phyloP scores from a whole-genome alignment of 2,888 invertebrate genomes.

The Clepsis dumicolana region DNA sequence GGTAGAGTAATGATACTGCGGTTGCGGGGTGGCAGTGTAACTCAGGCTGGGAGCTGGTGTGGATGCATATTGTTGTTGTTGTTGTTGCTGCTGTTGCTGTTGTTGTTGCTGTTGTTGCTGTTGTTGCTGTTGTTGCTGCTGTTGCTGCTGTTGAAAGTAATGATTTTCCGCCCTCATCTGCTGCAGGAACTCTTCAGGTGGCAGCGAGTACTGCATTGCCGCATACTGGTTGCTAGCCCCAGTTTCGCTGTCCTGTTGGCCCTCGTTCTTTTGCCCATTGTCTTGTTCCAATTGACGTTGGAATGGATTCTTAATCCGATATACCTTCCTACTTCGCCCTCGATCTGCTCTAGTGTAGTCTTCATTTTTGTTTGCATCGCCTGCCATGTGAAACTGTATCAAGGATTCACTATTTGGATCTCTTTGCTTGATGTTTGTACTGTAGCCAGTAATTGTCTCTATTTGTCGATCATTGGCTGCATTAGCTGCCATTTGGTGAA shows the following conservation, averaged over 20 bases:
- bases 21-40: conserved; percentile 78
- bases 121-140: conserved; percentile 56
- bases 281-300: conserved; percentile 67
- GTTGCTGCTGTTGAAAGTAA: conserved; percentile 53
- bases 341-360: conserved; percentile 67
- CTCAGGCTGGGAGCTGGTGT: conserved; percentile 70
- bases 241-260: conserved; percentile 69
- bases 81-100: conserved; percentile 46
- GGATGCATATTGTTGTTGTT: conserved; percentile 52
- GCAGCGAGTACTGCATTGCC: conserved; percentile 79
- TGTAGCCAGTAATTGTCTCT: conserved; percentile 69
- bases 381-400: conserved; percentile 68
- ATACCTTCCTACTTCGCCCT: conserved; percentile 70
- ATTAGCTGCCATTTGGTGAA: conserved; percentile 68
- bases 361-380: conserved; percentile 66
- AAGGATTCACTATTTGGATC: conserved; percentile 69
- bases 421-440: conserved; percentile 66
- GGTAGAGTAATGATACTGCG: conserved; percentile 76
- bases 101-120: conserved; percentile 56
- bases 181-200: conserved; percentile 80
- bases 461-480: conserved; percentile 67
- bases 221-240: conserved; percentile 83
- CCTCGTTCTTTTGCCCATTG: conserved; percentile 55
- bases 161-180: conserved; percentile 76
- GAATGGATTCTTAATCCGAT: conserved; percentile 79